Conservation (phyloP, 1,140 invertebrate genomes). For the Cepaea nemoralis region DNA sequence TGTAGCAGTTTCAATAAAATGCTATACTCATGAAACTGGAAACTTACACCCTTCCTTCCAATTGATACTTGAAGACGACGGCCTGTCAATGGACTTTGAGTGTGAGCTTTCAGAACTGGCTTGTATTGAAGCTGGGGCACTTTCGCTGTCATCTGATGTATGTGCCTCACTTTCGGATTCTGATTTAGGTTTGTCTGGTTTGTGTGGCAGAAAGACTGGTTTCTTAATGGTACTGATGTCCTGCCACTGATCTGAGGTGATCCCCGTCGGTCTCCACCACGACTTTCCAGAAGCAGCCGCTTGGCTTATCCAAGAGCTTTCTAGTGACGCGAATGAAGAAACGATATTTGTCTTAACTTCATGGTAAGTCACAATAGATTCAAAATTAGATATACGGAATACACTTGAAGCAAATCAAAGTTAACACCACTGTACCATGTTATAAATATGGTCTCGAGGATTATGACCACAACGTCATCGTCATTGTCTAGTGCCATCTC, state of each 20-base stretch:
- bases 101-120: neutral
- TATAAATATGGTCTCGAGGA: too few species aligned
- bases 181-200: neutral
- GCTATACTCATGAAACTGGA: too few species aligned
- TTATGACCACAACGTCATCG: too few species aligned
- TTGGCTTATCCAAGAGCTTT: slow-evolving; percentile 26
- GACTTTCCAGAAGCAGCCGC: slow-evolving; percentile 32
- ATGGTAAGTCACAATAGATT: too few species aligned
- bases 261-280: slow-evolving; percentile 48
- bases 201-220: neutral
- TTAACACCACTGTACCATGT: too few species aligned
- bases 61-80: neutral
- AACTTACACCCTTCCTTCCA: slow-evolving; percentile 24
- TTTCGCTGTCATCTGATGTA: neutral
- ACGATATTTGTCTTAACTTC: neutral
- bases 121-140: neutral
- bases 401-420: too few species aligned
- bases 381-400: too few species aligned
- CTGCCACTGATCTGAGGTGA: slow-evolving; percentile 43
- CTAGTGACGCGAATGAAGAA: neutral
- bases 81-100: neutral
- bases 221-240: slow-evolving; percentile 32
- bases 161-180: neutral
- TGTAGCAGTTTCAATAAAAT: too few species aligned
- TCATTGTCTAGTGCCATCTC: too few species aligned